Percentiles rank a stretch among this genome's conserved stretches.
phyloP scores from a whole-genome alignment of 2,113 vertebrate genomes.

The Carassius auratus region DNA sequence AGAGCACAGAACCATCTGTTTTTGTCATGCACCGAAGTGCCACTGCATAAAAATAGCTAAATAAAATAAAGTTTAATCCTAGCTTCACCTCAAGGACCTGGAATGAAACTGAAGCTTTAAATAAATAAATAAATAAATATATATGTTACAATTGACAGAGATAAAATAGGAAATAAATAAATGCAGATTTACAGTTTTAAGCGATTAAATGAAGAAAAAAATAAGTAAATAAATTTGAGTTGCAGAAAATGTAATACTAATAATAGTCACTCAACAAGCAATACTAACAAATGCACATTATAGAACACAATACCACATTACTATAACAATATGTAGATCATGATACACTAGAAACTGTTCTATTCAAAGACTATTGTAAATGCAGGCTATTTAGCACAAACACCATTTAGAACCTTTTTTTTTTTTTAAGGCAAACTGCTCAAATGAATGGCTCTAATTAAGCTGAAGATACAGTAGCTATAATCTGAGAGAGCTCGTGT shows the following conservation, averaged over 20 bases:
- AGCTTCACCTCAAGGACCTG: neutral
- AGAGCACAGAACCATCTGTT: slow-evolving; percentile 32
- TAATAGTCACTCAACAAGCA: no score
- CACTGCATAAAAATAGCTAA: neutral
- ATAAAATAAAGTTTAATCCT: neutral
- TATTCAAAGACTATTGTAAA: neutral
- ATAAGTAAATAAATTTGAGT: no score
- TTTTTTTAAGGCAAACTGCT: slow-evolving; percentile 1
- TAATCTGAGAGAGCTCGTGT: slow-evolving; percentile 21
- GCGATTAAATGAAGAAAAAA: no score
- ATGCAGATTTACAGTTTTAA: no score
- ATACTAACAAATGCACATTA: no score
- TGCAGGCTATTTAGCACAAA: neutral
- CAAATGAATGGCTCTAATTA: slow-evolving; percentile 48
- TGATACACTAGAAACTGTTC: neutral
- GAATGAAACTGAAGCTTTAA: neutral
- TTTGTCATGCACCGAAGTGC: slow-evolving; percentile 12
- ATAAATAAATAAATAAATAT: no score
- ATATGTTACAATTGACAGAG: no score
- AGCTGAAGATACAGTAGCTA: neutral
- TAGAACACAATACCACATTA: neutral
- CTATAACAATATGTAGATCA: neutral
- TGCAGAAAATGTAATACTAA: no score
- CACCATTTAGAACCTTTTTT: neutral
- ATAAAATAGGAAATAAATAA: no score